Base-by-base conservation (phyloP, 2,113 vertebrate genomes). In the Stomatorhinus ivindoensis region DNA sequence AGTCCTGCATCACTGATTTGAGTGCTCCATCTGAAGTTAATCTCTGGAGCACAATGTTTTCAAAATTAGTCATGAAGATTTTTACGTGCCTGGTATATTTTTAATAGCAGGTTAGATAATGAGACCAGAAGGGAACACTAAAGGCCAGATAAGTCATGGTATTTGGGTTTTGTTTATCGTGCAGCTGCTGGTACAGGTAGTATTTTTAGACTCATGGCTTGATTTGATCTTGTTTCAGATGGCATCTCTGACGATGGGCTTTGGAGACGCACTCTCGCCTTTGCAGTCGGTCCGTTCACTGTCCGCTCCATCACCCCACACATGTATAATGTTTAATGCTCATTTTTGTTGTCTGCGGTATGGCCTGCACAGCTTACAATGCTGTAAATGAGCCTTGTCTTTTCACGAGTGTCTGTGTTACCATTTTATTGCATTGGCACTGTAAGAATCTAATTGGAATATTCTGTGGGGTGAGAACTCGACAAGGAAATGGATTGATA, bases 171-270 rank as follows among this genome's bases (percentile, higher is more conserved):
- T n/a, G n/a, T n/a, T n/a, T n/a, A n/a, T 27, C n/a, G 1, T 65
- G 61, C 69, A 15, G 31, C 69, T 73, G 31, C 11, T 73, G 31
- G 1, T 7, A 80, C 69, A 35, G 69, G 69, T 39, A 31, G 11
- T 17, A 4, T 76, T 15, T 73, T 35, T 15, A 24, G 4, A 35
- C 73, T 2, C 15, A 80, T 19, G 15, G 35, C 55, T 17, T 50
- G 31, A n/a, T 87, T 35, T 87, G 96, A 98, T 99, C 96, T 95
- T 96, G 94, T 96, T 97, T 97, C 97, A 98, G 97, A 98, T 98
- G 97, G 97, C 97, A 94, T 97, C 98, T 93, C 95, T 98, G 96
- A 96, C 97, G 93, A 98, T 98, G 97, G 97, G 97, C 94, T 97
- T 98, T 94, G 97, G 97, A 94, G 97, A 98, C 94, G 95, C 97